Evolutionary conservation across 2,113 vertebrate genomes (phyloP).

Genomic region (Varanus komodoensis): DNA sequence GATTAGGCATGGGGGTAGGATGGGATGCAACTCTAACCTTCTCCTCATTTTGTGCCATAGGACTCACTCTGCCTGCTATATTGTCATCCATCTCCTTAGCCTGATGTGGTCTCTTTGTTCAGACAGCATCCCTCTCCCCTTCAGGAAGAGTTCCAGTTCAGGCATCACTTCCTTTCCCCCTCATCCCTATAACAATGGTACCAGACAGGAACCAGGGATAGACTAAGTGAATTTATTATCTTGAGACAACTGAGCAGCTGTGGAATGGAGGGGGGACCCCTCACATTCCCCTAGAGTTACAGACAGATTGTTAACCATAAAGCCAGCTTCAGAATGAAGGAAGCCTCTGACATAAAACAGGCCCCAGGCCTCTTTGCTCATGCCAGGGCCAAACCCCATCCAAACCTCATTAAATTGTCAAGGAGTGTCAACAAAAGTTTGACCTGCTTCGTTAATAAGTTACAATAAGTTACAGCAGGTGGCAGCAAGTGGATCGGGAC

Average conservation of each 20-base stretch:
- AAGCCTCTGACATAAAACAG: not conserved
- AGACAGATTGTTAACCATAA: conserved; percentile 36
- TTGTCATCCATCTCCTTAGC: not conserved
- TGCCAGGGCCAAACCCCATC: conserved; percentile 3
- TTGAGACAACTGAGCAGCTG: conserved; percentile 38
- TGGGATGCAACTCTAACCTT: not conserved
- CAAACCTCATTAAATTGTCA: conserved; percentile 31
- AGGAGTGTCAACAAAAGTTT: conserved; percentile 23
- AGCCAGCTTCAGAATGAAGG: conserved; percentile 26
- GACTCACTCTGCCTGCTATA: too few species aligned
- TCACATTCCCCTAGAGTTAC: conserved; percentile 33
- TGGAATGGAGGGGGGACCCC: conserved; percentile 20
- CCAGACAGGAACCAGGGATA: conserved; percentile 17
- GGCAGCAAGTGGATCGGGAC: conserved; percentile 27
- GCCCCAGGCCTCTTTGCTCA: not conserved
- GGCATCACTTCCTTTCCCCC: not conserved
- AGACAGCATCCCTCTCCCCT: not conserved
- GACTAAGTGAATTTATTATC: conserved; percentile 45
- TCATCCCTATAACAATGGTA: not conserved
- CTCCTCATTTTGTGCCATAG: not conserved
- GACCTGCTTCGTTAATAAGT: conserved; percentile 47
- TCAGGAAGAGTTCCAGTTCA: not conserved
- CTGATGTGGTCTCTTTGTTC: not conserved
- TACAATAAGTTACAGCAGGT: conserved; percentile 50
- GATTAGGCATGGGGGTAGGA: not conserved